phyloP scores from a whole-genome alignment of 2,797 vertebrate species.

The Mastacembelus armatus region DNA sequence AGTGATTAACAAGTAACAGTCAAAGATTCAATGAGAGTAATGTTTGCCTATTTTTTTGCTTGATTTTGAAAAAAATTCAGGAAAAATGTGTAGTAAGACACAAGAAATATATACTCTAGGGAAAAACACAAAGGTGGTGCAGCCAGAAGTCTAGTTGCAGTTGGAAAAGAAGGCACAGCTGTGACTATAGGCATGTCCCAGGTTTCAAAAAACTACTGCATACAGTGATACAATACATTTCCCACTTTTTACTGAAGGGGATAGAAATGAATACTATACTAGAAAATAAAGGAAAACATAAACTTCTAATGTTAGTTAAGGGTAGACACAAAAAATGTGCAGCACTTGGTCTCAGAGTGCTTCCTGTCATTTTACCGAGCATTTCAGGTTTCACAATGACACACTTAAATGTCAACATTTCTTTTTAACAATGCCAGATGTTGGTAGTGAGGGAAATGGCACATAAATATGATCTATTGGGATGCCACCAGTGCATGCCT shows the following conservation, averaged over 20 bases:
- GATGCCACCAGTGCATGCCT: constrained; percentile 46
- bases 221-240: background rate
- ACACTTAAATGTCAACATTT: constrained; percentile 36
- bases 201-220: constrained; percentile 6
- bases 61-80: no score
- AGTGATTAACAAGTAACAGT: no score
- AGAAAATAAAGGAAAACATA: background rate
- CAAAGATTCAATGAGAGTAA: no score
- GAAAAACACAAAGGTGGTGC: no score
- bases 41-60: no score
- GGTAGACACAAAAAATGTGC: background rate
- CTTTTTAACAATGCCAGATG: constrained; percentile 9
- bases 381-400: background rate
- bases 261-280: background rate
- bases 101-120: no score
- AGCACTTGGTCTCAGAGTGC: background rate
- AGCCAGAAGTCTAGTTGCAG: constrained; percentile 8
- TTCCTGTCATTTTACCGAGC: background rate
- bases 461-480: constrained; percentile 4
- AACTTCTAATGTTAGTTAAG: background rate
- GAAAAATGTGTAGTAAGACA: no score
- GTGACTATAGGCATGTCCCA: constrained; percentile 5
- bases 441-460: background rate
- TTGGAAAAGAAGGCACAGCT: constrained; percentile 19
- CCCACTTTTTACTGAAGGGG: background rate